Base-by-base conservation (phyloP, 2,888 invertebrate genomes). In the Microctonus hyperodae region DNA sequence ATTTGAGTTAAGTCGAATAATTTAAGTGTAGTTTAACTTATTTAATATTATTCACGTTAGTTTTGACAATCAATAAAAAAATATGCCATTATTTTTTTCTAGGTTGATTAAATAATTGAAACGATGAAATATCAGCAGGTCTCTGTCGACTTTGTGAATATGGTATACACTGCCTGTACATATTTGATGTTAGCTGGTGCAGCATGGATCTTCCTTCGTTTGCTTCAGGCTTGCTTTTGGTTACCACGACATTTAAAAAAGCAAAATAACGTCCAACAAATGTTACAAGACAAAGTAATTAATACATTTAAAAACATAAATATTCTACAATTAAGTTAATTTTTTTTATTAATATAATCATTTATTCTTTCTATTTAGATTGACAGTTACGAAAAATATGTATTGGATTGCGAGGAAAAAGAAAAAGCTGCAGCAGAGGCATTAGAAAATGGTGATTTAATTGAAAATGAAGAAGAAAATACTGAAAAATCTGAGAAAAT, bases 101-200 rank as follows among this genome's bases (percentile, higher is more conserved):
- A 67, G 62, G 51, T 58, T 13, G 35, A 58, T 64, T 22, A 64
- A 79, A 75, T 62, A 37, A 44, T 58, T 9, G 40, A 56, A 72
- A 53, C 63, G 61, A 91, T 90, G 90, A 88, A 88, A 79, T 83
- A 87, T 70, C 91, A 91, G 81, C 88, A 90, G 86, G 89, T 92
- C 0, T 86, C 86, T 23, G 89, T 91, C 35, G 90, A 91, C 79
- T 87, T 88, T 70, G 88, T 89, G 86, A 87, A 88, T 69, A 91
- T 92, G 90, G 82, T 87, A 0, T 87, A 88, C 76, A 87, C 89
- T 0, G 89, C 90, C 80, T 77, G 87, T 44, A 86, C 87, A 13
- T 92, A 91, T 76, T 85, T 89, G 56, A 86, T 85, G 0, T 79
- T 92, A 57, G 89, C 90, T 0, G 87, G 87, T 20, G 81, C 88